Percentiles rank a stretch among this genome's conserved stretches.
Conservation (phyloP, 2,797 vertebrate genomes). For the Pangasius mekongensis region DNA sequence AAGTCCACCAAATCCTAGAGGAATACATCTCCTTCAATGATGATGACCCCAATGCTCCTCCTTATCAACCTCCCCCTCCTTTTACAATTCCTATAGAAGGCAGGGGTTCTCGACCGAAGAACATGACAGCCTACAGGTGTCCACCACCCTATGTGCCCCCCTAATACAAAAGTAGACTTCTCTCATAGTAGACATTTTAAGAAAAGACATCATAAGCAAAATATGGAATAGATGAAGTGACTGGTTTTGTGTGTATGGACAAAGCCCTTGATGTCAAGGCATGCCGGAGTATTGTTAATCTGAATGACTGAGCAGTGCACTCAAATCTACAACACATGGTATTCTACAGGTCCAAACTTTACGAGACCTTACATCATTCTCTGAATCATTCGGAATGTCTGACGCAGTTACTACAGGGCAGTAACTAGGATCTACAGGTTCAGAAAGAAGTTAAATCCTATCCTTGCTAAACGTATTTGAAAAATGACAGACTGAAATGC, state of each 20-base stretch:
- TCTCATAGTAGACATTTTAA: constrained; percentile 31
- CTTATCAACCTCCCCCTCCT: constrained; percentile 94
- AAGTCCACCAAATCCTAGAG: constrained; percentile 90
- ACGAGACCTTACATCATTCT: constrained; percentile 8
- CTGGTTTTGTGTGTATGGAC: constrained; percentile 14
- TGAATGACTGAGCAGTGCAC: constrained; percentile 28
- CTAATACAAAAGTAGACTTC: constrained; percentile 77
- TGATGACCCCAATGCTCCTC: constrained; percentile 90
- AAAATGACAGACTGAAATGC: constrained; percentile 24
- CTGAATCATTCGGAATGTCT: constrained; percentile 13
- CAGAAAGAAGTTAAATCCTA: neutral
- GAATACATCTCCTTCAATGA: constrained; percentile 92
- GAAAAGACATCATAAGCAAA: constrained; percentile 14
- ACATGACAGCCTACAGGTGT: constrained; percentile 96
- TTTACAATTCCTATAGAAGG: constrained; percentile 95
- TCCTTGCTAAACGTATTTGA: constrained; percentile 9
- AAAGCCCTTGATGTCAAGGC: constrained; percentile 33
- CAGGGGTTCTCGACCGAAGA: constrained; percentile 96
- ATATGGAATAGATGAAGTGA: constrained; percentile 9
- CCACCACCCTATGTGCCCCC: constrained; percentile 97
- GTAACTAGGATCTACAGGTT: constrained; percentile 8
- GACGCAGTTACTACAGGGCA: constrained; percentile 8
- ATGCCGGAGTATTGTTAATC: constrained; percentile 37
- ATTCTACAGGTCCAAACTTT: constrained; percentile 24
- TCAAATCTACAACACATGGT: neutral